These are phyloP conservation scores for Sclerurus mexicanus DNA, from an alignment of 2,113 vertebrate genomes.

Conservation along the genomic window DNA sequence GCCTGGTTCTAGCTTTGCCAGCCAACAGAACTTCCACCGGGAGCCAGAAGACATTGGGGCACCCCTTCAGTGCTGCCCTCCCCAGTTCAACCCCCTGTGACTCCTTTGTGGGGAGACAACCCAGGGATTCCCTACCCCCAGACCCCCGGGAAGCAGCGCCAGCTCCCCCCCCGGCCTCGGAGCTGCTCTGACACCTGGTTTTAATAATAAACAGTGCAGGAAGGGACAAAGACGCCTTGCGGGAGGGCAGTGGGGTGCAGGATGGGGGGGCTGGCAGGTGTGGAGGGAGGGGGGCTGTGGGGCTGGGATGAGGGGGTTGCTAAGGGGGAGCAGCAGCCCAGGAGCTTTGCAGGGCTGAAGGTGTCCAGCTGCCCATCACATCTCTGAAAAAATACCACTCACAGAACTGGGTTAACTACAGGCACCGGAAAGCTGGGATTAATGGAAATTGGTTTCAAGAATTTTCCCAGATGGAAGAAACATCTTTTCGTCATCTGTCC, in stretches of 20 bases:
- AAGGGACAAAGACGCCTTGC: constrained; percentile 64
- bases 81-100: background rate
- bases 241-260: background rate
- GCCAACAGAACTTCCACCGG: accelerated
- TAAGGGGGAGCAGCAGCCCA: background rate
- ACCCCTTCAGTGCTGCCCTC: accelerated
- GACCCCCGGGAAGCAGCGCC: background rate
- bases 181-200: constrained; percentile 64
- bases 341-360: background rate
- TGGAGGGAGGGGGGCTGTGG: background rate
- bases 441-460: background rate
- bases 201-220: constrained; percentile 40
- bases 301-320: background rate
- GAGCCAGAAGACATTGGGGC: background rate
- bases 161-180: background rate
- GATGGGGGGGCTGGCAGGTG: constrained; percentile 8
- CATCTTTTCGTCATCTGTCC: constrained; percentile 10
- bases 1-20: background rate
- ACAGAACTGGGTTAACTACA: background rate
- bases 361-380: background rate
- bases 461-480: background rate
- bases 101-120: accelerated
- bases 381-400: background rate
- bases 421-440: background rate
- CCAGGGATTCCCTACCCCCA: accelerated